These are phyloP conservation scores for Carettochelys insculpta DNA, from an alignment of 2,113 vertebrate species.

Conservation along the genomic window DNA sequence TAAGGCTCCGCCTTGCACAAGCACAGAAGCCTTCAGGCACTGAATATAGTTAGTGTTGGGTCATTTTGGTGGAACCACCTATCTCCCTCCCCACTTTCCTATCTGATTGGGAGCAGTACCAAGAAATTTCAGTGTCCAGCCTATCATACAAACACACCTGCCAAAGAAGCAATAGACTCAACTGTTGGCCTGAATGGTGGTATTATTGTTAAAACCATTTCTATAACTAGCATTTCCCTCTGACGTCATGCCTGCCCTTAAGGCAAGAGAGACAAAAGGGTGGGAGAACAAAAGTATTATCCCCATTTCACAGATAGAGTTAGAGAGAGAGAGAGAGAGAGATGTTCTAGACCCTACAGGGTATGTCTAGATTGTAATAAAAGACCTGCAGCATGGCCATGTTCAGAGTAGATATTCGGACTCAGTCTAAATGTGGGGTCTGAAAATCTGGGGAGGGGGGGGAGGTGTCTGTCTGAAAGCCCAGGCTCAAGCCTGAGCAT, in stretches of 20 bases:
- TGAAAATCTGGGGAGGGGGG: neutral
- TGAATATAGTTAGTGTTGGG: neutral
- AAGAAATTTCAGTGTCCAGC: neutral
- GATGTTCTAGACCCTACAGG: neutral
- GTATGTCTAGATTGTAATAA: neutral
- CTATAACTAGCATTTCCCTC: neutral
- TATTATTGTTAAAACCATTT: neutral
- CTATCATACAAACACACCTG: neutral
- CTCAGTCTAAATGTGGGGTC: neutral
- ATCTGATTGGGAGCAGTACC: neutral
- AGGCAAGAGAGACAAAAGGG: neutral
- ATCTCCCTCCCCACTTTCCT: neutral
- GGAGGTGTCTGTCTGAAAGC: no score
- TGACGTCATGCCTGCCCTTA: neutral
- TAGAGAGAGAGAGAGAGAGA: no score
- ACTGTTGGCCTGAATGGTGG: neutral
- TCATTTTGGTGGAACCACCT: neutral
- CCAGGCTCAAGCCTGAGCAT: neutral
- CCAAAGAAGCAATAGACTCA: neutral
- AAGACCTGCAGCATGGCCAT: neutral
- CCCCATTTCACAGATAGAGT: neutral
- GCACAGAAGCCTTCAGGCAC: neutral
- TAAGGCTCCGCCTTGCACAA: neutral
- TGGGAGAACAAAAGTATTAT: neutral
- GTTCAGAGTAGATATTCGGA: neutral